Percentiles rank a stretch among this genome's conserved stretches.
Evolutionary conservation across 2,888 invertebrate species (phyloP).

Genomic region (Clostera curtula): DNA sequence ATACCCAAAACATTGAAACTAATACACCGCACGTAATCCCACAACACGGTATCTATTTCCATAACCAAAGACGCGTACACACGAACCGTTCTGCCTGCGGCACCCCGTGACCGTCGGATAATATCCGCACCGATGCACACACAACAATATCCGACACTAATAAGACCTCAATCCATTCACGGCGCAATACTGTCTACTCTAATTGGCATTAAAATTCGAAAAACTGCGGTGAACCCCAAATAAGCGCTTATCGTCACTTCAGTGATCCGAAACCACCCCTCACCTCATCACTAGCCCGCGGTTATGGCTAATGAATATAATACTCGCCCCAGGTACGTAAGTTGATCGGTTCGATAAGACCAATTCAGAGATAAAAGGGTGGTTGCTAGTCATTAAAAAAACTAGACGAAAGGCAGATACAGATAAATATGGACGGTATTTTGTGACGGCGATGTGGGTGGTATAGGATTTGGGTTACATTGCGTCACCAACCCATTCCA

Average conservation of each 20-base stretch:
- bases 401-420: too few relatives aligned
- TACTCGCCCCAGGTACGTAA: slow-evolving; percentile 56
- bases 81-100: slow-evolving; percentile 17
- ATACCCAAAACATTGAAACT: too few relatives aligned
- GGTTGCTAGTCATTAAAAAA: too few relatives aligned
- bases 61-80: slow-evolving; percentile 13
- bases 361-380: too few relatives aligned
- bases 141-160: slow-evolving; percentile 70
- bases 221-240: slow-evolving; percentile 64
- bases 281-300: slow-evolving; percentile 21
- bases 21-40: too few relatives aligned
- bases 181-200: slow-evolving; percentile 62
- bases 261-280: slow-evolving; percentile 34
- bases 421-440: too few relatives aligned
- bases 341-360: slow-evolving; percentile 24
- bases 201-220: slow-evolving; percentile 69
- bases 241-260: slow-evolving; percentile 65
- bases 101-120: slow-evolving; percentile 17
- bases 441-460: too few relatives aligned
- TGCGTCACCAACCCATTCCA: too few relatives aligned
- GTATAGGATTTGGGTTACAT: too few relatives aligned
- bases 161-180: slow-evolving; percentile 64
- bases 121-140: slow-evolving; percentile 48
- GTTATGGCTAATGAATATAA: slow-evolving; percentile 51
- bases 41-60: slow-evolving; percentile 7